Evolutionary conservation across 1,140 invertebrate genomes (phyloP).

Genomic region (Tetragnatha versicolor): DNA sequence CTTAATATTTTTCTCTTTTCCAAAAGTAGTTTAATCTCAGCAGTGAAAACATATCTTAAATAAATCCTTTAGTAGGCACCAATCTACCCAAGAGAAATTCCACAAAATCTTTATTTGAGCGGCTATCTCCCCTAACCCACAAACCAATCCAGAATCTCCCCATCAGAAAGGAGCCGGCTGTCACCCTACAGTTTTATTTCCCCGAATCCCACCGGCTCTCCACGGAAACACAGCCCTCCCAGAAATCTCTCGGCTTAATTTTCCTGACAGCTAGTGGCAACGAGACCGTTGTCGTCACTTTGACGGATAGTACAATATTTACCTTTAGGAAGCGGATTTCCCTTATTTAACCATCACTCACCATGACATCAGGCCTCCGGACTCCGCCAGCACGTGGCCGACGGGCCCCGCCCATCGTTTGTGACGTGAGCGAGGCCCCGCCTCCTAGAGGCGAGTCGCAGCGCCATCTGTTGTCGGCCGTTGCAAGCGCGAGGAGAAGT

Average conservation of each 20-base stretch:
- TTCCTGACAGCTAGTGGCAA: slow-evolving; percentile 21
- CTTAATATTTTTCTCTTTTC: no score
- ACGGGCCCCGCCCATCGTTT: slow-evolving; percentile 1
- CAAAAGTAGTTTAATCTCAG: no score
- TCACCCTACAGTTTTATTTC: neutral
- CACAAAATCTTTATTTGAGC: no score
- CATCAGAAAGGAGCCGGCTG: no score
- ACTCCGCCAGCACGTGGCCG: slow-evolving; percentile 19
- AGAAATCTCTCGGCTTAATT: slow-evolving; percentile 7
- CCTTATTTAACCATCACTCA: slow-evolving; percentile 53
- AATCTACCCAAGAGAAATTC: no score
- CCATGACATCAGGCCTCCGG: neutral
- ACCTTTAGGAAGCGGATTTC: slow-evolving; percentile 50
- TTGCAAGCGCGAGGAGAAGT: slow-evolving; percentile 25
- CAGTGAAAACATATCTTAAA: no score
- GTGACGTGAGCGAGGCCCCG: slow-evolving; percentile 25
- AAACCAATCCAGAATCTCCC: no score
- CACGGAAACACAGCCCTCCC: neutral
- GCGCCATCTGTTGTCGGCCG: slow-evolving; percentile 21
- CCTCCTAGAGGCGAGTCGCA: slow-evolving; percentile 3
- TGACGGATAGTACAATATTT: slow-evolving; percentile 52
- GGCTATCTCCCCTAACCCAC: no score
- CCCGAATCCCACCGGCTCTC: neutral
- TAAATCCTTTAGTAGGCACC: no score
- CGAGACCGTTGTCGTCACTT: neutral